Evolutionary conservation across 2,797 vertebrate species (phyloP).

Genomic region (Pseudochaenichthys georgianus): DNA sequence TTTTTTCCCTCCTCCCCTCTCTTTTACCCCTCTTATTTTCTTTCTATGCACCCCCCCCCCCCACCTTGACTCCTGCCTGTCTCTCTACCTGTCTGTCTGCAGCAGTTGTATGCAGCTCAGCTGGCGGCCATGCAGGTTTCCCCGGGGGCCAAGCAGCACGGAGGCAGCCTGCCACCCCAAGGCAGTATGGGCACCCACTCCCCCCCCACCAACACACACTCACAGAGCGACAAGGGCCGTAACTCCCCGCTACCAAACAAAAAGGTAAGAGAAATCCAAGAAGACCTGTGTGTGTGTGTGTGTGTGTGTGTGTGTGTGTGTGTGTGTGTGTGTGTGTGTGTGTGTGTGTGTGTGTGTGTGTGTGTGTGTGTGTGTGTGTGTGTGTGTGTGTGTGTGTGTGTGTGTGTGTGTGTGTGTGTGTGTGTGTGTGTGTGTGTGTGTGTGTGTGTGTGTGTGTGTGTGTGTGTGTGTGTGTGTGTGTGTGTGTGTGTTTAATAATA

Average conservation of each 20-base stretch:
- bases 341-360: too few relatives aligned
- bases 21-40: constrained; percentile 27
- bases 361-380: too few relatives aligned
- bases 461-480: too few relatives aligned
- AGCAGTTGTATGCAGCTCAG: constrained; percentile 99
- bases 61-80: constrained; percentile 6
- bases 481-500: constrained; percentile 4
- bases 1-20: constrained; percentile 42
- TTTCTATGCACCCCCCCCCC: constrained; percentile 9
- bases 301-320: constrained; percentile 16
- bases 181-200: constrained; percentile 93
- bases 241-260: constrained; percentile 91
- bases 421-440: too few relatives aligned
- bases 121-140: constrained; percentile 99
- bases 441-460: too few relatives aligned
- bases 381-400: constrained; percentile 3
- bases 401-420: neutral
- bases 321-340: constrained; percentile 11
- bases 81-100: constrained; percentile 60
- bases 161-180: constrained; percentile 89
- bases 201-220: constrained; percentile 91
- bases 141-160: constrained; percentile 93
- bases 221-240: constrained; percentile 94
- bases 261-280: constrained; percentile 88
- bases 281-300: neutral